Percentiles rank a stretch among this genome's conserved stretches.
phyloP scores from a whole-genome alignment of 2,797 vertebrate genomes.

The Falco rusticolus region DNA sequence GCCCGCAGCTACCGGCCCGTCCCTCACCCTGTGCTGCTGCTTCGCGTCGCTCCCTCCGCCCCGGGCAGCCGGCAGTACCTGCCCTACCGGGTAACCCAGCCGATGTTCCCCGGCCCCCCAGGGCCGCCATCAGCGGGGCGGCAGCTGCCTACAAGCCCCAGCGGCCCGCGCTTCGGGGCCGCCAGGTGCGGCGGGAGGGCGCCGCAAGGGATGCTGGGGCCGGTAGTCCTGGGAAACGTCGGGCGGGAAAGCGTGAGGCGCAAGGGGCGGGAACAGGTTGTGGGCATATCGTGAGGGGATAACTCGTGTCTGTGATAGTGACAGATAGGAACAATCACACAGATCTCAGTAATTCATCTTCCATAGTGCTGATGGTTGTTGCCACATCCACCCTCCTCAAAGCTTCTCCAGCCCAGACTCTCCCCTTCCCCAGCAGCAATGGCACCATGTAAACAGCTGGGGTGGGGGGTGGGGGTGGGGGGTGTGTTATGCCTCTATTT shows the following conservation, averaged over 20 bases:
- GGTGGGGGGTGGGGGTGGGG: too few relatives aligned
- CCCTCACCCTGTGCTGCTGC: not conserved
- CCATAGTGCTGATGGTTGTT: not conserved
- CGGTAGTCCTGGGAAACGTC: not conserved
- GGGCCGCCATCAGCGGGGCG: not conserved
- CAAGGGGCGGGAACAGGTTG: fast-evolving
- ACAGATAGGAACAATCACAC: not conserved
- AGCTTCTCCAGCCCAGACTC: too few relatives aligned
- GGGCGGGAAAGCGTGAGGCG: not conserved
- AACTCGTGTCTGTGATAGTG: not conserved
- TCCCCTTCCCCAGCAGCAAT: not conserved
- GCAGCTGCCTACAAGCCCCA: not conserved
- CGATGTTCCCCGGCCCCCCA: fast-evolving
- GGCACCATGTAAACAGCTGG: not conserved
- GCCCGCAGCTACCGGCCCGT: not conserved
- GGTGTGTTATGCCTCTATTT: not conserved
- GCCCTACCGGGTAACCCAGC: not conserved
- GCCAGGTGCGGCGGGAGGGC: too few relatives aligned
- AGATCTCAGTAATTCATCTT: not conserved
- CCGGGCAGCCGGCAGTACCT: not conserved
- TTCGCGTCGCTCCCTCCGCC: too few relatives aligned
- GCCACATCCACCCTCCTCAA: not conserved
- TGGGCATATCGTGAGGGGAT: not conserved
- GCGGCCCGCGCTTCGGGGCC: not conserved
- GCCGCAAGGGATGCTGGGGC: not conserved